Percentiles rank a stretch among this genome's conserved stretches.
Conservation (phyloP, 1,140 invertebrate genomes). For the Drosophila melanica region DNA sequence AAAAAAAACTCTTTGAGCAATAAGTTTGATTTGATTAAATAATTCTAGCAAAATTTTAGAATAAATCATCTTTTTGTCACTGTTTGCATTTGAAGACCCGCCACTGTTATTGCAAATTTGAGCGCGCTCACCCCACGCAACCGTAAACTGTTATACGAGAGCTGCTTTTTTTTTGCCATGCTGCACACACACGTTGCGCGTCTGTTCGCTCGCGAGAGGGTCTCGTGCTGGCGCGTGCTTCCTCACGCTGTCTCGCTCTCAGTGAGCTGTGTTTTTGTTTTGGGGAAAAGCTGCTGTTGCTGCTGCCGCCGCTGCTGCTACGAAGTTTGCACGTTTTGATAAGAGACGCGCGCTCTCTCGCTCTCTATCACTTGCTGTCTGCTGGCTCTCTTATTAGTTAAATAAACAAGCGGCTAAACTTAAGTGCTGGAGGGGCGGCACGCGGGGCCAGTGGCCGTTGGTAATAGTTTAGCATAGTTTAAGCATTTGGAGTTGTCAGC, state of each 20-base stretch:
- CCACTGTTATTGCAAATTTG: constrained; percentile 48
- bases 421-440: neutral
- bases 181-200: constrained; percentile 39
- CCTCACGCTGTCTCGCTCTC: constrained; percentile 34
- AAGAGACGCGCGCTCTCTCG: constrained; percentile 44
- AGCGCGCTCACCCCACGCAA: constrained; percentile 27
- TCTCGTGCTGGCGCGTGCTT: constrained; percentile 25
- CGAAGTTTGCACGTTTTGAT: constrained; percentile 64
- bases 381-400: constrained; percentile 50
- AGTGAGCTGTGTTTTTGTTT: constrained; percentile 61
- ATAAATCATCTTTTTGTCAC: no score
- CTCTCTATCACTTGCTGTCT: constrained; percentile 14
- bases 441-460: constrained; percentile 23
- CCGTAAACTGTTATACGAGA: constrained; percentile 59
- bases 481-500: constrained; percentile 30
- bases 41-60: neutral
- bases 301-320: constrained; percentile 33
- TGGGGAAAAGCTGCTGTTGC: constrained; percentile 52
- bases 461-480: constrained; percentile 62
- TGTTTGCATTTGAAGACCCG: constrained; percentile 2
- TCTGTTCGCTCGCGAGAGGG: constrained; percentile 19
- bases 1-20: no score
- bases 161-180: constrained; percentile 35
- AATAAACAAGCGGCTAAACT: constrained; percentile 62
- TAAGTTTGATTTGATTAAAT: no score